Percentiles rank a stretch among this genome's conserved stretches.
Conservation (phyloP, 2,113 vertebrate genomes). For the Gymnocephalus cernua region DNA sequence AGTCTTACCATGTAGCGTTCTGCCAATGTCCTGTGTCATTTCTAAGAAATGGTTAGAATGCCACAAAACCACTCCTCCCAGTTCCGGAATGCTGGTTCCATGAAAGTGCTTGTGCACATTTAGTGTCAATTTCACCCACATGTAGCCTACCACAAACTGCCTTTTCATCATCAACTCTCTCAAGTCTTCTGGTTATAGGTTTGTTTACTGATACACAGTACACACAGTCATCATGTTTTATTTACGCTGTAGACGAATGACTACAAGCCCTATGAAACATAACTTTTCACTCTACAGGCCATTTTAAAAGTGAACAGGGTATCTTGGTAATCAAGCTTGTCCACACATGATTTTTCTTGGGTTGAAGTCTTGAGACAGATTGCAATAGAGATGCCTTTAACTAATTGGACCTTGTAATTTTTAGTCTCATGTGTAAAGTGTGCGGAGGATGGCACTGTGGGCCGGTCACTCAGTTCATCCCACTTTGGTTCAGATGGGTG, state of each 20-base stretch:
- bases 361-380: constrained; percentile 13
- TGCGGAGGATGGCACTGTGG: neutral
- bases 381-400: constrained; percentile 73
- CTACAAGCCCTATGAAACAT: neutral
- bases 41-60: constrained; percentile 52
- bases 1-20: constrained; percentile 18
- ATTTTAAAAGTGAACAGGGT: constrained; percentile 29
- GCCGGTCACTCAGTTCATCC: constrained; percentile 17
- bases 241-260: constrained; percentile 26
- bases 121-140: constrained; percentile 44
- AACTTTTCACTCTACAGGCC: neutral
- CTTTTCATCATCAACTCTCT: constrained; percentile 51
- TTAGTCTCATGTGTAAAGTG: constrained; percentile 10
- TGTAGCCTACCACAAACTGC: constrained; percentile 71
- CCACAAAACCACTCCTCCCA: constrained; percentile 37
- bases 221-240: neutral
- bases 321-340: constrained; percentile 12
- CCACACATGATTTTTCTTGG: constrained; percentile 6
- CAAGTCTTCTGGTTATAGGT: constrained; percentile 20
- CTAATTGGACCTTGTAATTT: constrained; percentile 44
- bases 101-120: constrained; percentile 28
- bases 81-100: constrained; percentile 21
- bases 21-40: constrained; percentile 48
- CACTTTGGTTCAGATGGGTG: constrained; percentile 16
- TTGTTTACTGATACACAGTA: constrained; percentile 5